Evolutionary conservation across 2,113 vertebrate genomes (phyloP).

Genomic region (Arizona elegans): DNA sequence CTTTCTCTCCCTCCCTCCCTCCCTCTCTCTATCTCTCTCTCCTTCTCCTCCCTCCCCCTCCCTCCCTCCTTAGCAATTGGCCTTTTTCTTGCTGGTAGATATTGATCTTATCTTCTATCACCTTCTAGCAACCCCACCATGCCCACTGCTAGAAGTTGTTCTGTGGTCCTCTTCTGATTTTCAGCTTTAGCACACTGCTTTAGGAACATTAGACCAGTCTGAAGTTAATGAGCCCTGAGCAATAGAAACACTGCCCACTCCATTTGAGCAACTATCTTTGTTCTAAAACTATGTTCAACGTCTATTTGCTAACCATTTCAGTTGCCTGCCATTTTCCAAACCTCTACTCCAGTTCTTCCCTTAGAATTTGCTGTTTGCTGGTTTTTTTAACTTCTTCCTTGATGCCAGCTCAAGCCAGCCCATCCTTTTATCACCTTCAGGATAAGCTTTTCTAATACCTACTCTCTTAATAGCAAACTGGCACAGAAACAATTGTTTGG

Average conservation of each 20-base stretch:
- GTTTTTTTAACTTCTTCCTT: neutral
- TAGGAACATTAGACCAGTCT: neutral
- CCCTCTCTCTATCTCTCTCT: too few species aligned
- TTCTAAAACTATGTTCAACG: neutral
- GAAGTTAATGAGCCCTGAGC: neutral
- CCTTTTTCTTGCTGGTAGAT: neutral
- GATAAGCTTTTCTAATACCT: neutral
- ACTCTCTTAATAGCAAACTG: neutral
- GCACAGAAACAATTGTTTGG: neutral
- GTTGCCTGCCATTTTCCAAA: neutral
- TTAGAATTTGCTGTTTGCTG: neutral
- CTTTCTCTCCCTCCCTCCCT: rapidly evolving
- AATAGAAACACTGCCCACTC: neutral
- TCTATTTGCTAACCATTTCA: neutral
- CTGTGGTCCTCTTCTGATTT: neutral
- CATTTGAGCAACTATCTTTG: neutral
- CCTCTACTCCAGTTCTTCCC: neutral
- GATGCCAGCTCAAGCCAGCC: neutral
- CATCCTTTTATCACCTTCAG: neutral
- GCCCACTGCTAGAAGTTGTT: too few species aligned
- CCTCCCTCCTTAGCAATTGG: neutral
- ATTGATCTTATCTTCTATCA: too few species aligned
- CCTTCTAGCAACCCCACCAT: too few species aligned
- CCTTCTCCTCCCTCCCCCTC: neutral
- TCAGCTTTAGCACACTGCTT: neutral